phyloP scores from a whole-genome alignment of 2,797 vertebrate species.

The Babyrousa celebensis region DNA sequence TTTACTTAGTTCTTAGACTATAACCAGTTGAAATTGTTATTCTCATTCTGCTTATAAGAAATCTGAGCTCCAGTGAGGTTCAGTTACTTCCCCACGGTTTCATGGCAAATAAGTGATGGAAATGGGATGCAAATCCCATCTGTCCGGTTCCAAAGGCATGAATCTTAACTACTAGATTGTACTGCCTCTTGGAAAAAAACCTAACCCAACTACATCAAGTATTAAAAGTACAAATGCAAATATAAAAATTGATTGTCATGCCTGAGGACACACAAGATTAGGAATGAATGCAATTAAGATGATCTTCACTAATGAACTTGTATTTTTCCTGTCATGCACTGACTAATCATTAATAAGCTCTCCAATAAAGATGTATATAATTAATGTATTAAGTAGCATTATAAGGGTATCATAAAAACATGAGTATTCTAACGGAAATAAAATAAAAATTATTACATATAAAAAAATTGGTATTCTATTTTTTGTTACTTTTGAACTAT shows the following conservation, averaged over 20 bases:
- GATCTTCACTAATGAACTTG: neutral
- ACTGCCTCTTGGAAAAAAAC: neutral
- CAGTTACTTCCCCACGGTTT: neutral
- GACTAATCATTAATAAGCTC: neutral
- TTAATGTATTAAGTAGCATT: conserved; percentile 17
- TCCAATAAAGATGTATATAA: neutral
- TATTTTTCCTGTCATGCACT: neutral
- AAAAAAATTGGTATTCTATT: neutral
- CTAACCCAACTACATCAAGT: neutral
- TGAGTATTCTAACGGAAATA: no score
- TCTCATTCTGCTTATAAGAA: conserved; percentile 4
- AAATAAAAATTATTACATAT: neutral
- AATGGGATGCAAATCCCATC: neutral
- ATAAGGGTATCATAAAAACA: neutral
- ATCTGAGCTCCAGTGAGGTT: neutral
- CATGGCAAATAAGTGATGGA: neutral
- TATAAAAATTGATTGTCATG: neutral
- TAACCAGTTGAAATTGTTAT: neutral
- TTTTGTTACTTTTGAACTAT: neutral
- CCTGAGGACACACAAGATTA: neutral
- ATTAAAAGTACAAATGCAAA: neutral
- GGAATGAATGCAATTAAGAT: neutral
- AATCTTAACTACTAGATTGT: neutral
- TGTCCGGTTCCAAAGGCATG: neutral
- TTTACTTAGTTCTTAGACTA: neutral